These are phyloP conservation scores for Athalia circularis DNA, from an alignment of 2,888 invertebrate species.

Conservation along the genomic window DNA sequence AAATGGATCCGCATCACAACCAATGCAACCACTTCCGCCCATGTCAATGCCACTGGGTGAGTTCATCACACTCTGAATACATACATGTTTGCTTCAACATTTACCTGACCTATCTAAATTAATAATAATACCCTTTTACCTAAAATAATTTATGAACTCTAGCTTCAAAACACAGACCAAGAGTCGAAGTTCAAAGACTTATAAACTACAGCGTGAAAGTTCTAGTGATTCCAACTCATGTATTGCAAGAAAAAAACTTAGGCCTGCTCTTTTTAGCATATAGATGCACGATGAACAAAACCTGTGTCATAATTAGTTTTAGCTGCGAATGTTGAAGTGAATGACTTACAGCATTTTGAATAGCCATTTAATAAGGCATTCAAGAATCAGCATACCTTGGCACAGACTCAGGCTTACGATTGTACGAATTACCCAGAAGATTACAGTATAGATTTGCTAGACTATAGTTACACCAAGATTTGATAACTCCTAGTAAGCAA, in stretches of 20 bases:
- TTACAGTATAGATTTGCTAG: too few species aligned
- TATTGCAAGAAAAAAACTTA: too few species aligned
- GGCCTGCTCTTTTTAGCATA: background rate
- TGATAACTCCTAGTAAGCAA: too few species aligned
- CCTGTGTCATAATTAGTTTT: conserved; percentile 5
- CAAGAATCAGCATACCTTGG: background rate
- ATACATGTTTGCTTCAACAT: background rate
- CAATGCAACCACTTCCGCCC: conserved; percentile 62
- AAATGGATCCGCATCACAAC: conserved; percentile 55
- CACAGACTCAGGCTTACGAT: too few species aligned
- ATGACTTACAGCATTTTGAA: conserved; percentile 24
- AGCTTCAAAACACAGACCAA: too few species aligned
- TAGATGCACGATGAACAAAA: conserved; percentile 20
- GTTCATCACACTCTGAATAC: conserved; percentile 31
- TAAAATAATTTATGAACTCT: too few species aligned
- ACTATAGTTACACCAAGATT: too few species aligned
- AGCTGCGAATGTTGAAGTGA: conserved; percentile 38
- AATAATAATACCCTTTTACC: background rate
- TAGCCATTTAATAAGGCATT: background rate
- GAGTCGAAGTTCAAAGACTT: too few species aligned
- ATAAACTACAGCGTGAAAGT: too few species aligned
- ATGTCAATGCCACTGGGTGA: conserved; percentile 62
- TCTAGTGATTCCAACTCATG: too few species aligned
- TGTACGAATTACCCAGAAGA: too few species aligned
- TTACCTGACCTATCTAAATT: background rate